phyloP scores from a whole-genome alignment of 2,113 vertebrate species.

The Rousettus leschenaultii region DNA sequence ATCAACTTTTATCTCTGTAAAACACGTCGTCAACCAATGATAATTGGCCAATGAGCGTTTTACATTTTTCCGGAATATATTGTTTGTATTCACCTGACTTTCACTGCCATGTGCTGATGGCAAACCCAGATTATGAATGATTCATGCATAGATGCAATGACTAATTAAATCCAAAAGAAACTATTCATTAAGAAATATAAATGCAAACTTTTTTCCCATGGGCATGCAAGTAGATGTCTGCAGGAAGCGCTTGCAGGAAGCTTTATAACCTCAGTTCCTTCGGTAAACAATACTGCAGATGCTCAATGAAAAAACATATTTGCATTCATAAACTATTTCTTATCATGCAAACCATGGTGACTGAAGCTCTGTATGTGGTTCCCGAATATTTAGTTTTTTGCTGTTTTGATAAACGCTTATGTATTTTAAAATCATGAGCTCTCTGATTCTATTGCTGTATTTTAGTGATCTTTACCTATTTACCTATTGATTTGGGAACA shows the following conservation, averaged over 20 bases:
- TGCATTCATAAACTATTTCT: neutral
- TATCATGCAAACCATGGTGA: neutral
- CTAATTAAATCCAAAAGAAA: constrained; percentile 28
- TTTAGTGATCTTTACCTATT: neutral
- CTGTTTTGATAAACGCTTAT: constrained; percentile 11
- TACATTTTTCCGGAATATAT: neutral
- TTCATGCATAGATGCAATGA: constrained; percentile 21
- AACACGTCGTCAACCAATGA: neutral
- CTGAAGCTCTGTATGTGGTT: neutral
- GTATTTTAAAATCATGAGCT: neutral
- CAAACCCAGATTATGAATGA: constrained; percentile 33
- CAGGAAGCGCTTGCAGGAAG: constrained; percentile 23
- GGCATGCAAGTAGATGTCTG: neutral
- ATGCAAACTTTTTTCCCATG: neutral
- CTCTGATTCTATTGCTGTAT: neutral
- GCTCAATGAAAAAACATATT: neutral
- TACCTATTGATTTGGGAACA: neutral
- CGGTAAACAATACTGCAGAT: constrained; percentile 13
- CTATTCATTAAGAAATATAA: constrained; percentile 2
- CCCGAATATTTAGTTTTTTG: neutral
- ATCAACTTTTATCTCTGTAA: constrained; percentile 2
- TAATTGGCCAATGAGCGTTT: neutral
- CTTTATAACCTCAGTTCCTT: constrained; percentile 16
- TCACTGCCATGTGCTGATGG: neutral
- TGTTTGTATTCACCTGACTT: constrained; percentile 30